Evolutionary conservation across 2,797 vertebrate species (phyloP).

Genomic region (Cyprinella venusta): DNA sequence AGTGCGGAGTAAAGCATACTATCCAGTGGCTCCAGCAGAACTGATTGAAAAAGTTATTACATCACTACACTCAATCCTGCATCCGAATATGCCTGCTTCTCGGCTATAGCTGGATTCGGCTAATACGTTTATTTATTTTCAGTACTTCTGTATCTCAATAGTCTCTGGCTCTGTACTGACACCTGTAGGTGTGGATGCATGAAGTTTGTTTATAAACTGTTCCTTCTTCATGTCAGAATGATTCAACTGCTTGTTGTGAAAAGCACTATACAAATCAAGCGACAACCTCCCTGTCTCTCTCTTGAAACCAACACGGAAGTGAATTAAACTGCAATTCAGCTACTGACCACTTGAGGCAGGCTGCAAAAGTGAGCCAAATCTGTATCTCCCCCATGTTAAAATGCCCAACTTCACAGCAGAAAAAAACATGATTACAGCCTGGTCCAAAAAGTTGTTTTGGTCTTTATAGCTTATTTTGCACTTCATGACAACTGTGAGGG

Average conservation of each 20-base stretch:
- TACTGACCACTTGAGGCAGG: too few species aligned
- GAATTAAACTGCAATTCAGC: too few species aligned
- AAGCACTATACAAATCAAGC: not conserved
- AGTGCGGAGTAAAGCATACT: conserved; percentile 62
- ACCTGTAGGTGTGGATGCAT: not conserved
- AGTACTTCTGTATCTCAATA: not conserved
- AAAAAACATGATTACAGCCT: too few species aligned
- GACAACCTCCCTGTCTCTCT: too few species aligned
- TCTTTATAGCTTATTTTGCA: too few species aligned
- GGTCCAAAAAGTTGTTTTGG: too few species aligned
- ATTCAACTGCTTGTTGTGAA: not conserved
- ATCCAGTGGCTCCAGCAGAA: conserved; percentile 71
- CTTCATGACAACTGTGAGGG: too few species aligned
- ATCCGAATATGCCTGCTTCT: not conserved
- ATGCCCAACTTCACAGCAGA: too few species aligned
- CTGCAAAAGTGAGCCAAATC: too few species aligned
- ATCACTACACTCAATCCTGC: conserved; percentile 65
- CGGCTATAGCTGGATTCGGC: not conserved
- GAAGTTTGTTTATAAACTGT: not conserved
- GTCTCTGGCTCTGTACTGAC: not conserved
- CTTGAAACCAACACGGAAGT: too few species aligned
- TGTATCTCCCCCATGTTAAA: too few species aligned
- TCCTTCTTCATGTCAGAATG: not conserved
- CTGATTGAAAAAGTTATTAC: conserved; percentile 77
- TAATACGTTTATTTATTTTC: not conserved